These are phyloP conservation scores for Microtus ochrogaster DNA, from an alignment of 2,113 vertebrate genomes.

Conservation along the genomic window DNA sequence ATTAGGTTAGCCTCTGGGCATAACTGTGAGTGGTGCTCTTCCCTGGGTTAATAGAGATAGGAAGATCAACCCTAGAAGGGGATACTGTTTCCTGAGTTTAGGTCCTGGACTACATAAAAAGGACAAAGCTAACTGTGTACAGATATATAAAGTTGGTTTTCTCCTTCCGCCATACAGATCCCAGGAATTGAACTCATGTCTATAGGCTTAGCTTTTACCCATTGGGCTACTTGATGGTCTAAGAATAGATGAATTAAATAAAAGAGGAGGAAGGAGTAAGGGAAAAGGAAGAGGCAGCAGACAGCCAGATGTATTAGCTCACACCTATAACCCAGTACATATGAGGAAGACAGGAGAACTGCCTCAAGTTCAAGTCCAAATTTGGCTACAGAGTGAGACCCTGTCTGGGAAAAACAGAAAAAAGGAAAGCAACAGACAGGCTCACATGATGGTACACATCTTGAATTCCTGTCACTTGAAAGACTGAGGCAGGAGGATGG, in stretches of 20 bases:
- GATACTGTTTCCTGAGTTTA: neutral
- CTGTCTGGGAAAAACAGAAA: neutral
- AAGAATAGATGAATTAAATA: neutral
- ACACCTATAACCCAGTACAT: neutral
- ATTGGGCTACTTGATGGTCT: neutral
- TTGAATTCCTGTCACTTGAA: neutral
- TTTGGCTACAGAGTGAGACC: neutral
- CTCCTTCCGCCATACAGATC: neutral
- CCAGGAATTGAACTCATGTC: neutral
- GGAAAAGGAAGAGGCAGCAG: neutral
- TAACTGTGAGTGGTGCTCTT: neutral
- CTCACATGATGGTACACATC: neutral
- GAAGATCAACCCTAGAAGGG: neutral
- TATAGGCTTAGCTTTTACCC: neutral
- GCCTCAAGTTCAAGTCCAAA: neutral
- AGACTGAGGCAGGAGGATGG: no score
- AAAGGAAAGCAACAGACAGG: neutral
- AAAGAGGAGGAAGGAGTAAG: neutral
- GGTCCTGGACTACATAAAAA: neutral
- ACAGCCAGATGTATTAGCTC: neutral
- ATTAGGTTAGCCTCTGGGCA: neutral
- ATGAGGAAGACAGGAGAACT: neutral
- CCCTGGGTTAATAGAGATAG: neutral
- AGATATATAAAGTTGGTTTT: neutral
- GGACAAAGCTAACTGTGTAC: neutral